These are phyloP conservation scores for Delia radicum DNA, from an alignment of 1,140 invertebrate genomes.

Conservation along the genomic window DNA sequence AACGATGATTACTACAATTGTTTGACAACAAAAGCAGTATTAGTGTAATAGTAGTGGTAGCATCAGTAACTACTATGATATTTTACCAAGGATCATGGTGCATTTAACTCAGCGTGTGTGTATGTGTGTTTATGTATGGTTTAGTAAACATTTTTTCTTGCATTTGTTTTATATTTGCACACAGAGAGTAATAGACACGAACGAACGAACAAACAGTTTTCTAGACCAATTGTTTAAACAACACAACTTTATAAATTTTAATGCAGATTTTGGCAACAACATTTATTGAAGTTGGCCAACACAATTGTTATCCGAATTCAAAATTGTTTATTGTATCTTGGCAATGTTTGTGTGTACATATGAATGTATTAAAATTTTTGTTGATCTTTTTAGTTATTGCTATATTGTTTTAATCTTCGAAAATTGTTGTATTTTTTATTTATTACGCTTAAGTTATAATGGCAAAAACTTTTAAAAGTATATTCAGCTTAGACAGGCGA, in stretches of 20 bases:
- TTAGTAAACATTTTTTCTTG: not conserved
- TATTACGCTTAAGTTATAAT: no score
- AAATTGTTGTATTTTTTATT: no score
- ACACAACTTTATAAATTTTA: constrained; percentile 9
- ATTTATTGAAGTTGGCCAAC: not conserved
- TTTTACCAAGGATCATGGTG: not conserved
- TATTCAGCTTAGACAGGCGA: no score
- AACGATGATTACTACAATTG: constrained; percentile 8
- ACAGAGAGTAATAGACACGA: not conserved
- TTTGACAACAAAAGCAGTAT: not conserved
- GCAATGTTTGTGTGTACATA: no score
- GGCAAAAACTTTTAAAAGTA: no score
- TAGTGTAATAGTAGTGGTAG: not conserved
- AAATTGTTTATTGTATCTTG: no score
- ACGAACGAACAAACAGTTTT: not conserved
- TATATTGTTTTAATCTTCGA: no score
- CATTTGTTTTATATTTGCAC: not conserved
- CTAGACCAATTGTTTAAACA: not conserved
- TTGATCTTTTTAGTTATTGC: no score
- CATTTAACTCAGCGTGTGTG: no score
- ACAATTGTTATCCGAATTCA: not conserved
- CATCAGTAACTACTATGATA: not conserved
- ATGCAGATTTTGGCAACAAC: constrained; percentile 6
- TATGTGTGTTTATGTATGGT: not conserved
- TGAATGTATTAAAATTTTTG: no score